Percentiles rank a stretch among this genome's conserved stretches.
Conservation (phyloP, 2,888 invertebrate genomes). For the Nebria salina region DNA sequence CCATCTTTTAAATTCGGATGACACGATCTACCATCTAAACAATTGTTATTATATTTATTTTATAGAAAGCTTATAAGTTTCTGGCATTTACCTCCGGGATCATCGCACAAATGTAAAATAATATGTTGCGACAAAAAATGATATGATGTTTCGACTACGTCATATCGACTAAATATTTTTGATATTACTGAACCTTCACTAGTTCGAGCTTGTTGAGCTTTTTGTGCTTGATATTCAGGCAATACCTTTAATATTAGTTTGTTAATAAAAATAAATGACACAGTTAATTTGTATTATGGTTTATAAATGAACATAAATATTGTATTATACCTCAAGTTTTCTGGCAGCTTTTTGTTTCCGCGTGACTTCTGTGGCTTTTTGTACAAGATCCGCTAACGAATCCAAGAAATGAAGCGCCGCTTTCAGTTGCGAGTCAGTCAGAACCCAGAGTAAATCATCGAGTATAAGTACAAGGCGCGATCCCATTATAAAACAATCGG, state of each 20-base stretch:
- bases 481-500: conserved; percentile 92
- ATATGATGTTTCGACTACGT: conserved; percentile 97
- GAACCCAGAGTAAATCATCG: conserved; percentile 96
- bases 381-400: conserved; percentile 83
- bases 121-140: conserved; percentile 93
- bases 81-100: conserved; percentile 78
- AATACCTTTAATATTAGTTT: conserved; percentile 64
- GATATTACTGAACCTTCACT: conserved; percentile 59
- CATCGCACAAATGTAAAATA: conserved; percentile 96
- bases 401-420: conserved; percentile 92
- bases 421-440: conserved; percentile 94
- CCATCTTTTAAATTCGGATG: conserved; percentile 88
- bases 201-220: conserved; percentile 68
- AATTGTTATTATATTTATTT: conserved; percentile 34
- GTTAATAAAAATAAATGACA: conserved; percentile 24
- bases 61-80: conserved; percentile 25
- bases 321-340: conserved; percentile 73
- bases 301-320: not conserved
- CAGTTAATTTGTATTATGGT: conserved; percentile 14
- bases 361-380: conserved; percentile 81
- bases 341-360: conserved; percentile 84
- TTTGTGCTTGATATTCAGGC: conserved; percentile 79
- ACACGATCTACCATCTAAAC: conserved; percentile 80
- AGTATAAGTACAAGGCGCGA: conserved; percentile 91
- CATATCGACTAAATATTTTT: conserved; percentile 84